phyloP scores from a whole-genome alignment of 2,797 vertebrate species.

The Pangasius larnaudii region DNA sequence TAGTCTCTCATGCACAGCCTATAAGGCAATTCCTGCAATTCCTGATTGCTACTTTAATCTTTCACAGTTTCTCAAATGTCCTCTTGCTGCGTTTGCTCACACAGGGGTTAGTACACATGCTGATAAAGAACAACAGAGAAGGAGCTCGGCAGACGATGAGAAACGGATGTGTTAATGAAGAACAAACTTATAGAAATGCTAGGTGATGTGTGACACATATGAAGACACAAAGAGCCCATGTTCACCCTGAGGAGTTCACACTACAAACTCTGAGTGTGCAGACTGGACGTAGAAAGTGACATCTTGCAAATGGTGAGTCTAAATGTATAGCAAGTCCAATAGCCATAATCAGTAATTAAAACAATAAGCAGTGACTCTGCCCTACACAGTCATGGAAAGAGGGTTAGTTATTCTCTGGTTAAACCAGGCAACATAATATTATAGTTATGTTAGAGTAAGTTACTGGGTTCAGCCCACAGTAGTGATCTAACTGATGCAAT shows the following conservation, averaged over 20 bases:
- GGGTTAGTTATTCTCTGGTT: conserved; percentile 13
- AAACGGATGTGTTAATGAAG: conserved; percentile 19
- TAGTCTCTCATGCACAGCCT: neutral
- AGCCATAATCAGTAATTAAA: neutral
- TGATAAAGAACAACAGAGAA: neutral
- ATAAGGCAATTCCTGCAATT: neutral
- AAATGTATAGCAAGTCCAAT: neutral
- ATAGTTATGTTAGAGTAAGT: neutral
- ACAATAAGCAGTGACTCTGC: neutral
- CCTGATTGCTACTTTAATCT: neutral
- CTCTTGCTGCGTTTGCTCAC: neutral
- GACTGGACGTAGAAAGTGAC: neutral
- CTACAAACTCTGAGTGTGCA: neutral
- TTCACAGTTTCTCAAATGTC: neutral
- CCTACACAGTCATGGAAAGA: neutral
- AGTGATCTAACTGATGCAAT: neutral
- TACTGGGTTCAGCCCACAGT: neutral
- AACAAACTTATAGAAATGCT: neutral
- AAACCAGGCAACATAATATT: neutral
- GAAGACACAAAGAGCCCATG: conserved; percentile 11
- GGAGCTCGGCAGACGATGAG: neutral
- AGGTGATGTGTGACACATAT: neutral
- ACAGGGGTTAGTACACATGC: conserved; percentile 14
- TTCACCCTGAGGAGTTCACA: neutral
- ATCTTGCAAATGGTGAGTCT: neutral